These are phyloP conservation scores for Macrobrachium rosenbergii DNA, from an alignment of 1,140 invertebrate genomes.

Conservation along the genomic window DNA sequence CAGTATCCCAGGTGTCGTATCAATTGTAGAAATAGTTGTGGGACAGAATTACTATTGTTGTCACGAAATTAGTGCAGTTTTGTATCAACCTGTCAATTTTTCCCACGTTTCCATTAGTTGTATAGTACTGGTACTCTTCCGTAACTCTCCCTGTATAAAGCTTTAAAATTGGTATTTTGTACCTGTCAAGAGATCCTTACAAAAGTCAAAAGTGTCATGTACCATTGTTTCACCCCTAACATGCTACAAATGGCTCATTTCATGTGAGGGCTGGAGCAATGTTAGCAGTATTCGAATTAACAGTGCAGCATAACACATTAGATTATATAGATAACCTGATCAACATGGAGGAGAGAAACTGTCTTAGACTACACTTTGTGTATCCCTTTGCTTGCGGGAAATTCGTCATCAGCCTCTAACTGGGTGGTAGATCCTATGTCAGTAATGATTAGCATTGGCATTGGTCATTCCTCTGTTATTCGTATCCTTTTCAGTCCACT, in stretches of 20 bases:
- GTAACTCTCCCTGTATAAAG: too few species aligned
- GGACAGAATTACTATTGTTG: constrained; percentile 22
- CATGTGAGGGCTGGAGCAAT: too few species aligned
- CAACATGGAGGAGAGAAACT: background rate
- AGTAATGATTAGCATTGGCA: constrained; percentile 52
- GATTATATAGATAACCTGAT: too few species aligned
- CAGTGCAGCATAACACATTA: background rate
- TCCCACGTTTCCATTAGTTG: too few species aligned
- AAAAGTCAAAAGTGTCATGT: too few species aligned
- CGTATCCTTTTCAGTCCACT: constrained; percentile 42
- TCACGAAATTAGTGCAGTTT: background rate
- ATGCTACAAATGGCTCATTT: too few species aligned
- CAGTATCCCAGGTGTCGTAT: constrained; percentile 47
- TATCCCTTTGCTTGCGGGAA: constrained; percentile 17
- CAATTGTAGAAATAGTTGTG: constrained; percentile 37
- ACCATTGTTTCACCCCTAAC: too few species aligned
- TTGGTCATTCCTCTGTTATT: constrained; percentile 60
- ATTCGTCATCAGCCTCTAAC: constrained; percentile 46
- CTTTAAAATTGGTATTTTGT: too few species aligned
- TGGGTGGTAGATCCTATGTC: constrained; percentile 38
- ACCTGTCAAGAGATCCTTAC: too few species aligned
- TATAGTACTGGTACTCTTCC: too few species aligned
- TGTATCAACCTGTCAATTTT: too few species aligned
- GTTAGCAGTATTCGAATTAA: too few species aligned
- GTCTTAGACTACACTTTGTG: constrained; percentile 36